Evolutionary conservation across 1,140 invertebrate genomes (phyloP), one percentile per base, ranked within the genome.

Genomic region (Drosophila nebulosa): DNA sequence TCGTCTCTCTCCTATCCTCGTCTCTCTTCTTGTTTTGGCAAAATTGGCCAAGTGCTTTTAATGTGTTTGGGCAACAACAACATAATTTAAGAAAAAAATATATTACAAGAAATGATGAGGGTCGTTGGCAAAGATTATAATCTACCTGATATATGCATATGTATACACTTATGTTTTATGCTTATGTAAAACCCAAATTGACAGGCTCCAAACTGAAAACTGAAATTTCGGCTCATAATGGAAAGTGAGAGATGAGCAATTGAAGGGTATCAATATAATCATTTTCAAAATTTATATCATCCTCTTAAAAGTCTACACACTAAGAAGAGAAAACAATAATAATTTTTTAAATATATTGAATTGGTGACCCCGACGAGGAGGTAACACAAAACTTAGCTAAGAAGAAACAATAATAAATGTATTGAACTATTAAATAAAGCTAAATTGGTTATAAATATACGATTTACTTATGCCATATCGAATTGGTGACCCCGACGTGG

Each of bases 41-140:
- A 53, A 53, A 61, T 74, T 74, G 55, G 68, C 80, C 80, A 86
- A 84, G 81, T 84, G 81, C 67, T 86, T 85, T 86, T 85, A 85
- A 78, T 80, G 83, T 80, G 78, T 68, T 80, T 74, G n/a, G n/a
- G 69, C 69, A 78, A 60, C 39, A 58, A 78, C 70, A 50, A 57
- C 60, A 69, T 9, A 46, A 46, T 46, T 46, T 16, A 59, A 18
- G 10, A 42, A 53, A 35, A 24, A 22, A 18, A 52, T n/a, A n/a
- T n/a, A 21, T 18, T 26, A 6, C 65, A 59, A 26, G 39, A 55
- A 50, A 67, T 57, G 51, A 71, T 63, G 59, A 63, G 50, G 58
- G 57, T 62, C 24, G 14, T 21, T 32, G 39, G 12, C 10, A 16
- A 46, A 46, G 39, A 46, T 46, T 46, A 46, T 46, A 21, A 32